Evolutionary conservation across 1,140 invertebrate genomes (phyloP).

Genomic region (Solenopsis invicta): DNA sequence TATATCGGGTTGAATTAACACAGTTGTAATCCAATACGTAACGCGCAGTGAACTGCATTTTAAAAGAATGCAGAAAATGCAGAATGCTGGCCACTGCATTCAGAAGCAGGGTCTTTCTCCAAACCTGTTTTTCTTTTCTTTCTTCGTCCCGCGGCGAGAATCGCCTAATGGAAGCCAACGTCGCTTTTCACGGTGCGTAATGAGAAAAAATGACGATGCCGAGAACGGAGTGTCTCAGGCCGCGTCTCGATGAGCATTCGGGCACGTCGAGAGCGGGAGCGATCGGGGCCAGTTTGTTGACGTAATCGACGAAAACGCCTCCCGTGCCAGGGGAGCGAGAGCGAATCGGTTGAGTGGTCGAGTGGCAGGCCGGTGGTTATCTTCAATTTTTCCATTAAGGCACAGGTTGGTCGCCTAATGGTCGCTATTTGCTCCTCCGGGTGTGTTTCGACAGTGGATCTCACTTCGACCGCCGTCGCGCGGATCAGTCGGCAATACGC

Average conservation of each 20-base stretch:
- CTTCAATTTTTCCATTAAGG: slow-evolving; percentile 81
- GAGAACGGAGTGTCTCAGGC: slow-evolving; percentile 22
- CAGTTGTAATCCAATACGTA: background rate
- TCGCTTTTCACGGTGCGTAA: slow-evolving; percentile 59
- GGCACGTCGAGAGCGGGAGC: slow-evolving; percentile 54
- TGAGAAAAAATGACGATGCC: slow-evolving; percentile 50
- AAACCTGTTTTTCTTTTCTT: slow-evolving; percentile 43
- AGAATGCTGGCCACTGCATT: background rate
- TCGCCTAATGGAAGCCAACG: slow-evolving; percentile 52
- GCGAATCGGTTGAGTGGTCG: slow-evolving; percentile 77
- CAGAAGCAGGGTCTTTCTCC: slow-evolving; percentile 7
- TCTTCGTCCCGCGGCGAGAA: background rate
- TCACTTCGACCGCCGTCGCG: slow-evolving; percentile 64
- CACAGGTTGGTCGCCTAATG: slow-evolving; percentile 80
- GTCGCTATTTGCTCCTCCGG: slow-evolving; percentile 76
- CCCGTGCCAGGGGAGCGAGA: slow-evolving; percentile 55
- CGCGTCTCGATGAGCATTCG: slow-evolving; percentile 39
- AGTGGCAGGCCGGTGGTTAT: slow-evolving; percentile 78
- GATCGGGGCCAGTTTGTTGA: slow-evolving; percentile 76
- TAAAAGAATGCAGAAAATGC: slow-evolving; percentile 49
- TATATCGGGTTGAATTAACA: background rate
- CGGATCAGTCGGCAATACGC: background rate
- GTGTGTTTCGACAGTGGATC: slow-evolving; percentile 74
- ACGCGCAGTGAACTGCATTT: background rate
- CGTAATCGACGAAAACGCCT: slow-evolving; percentile 78